Percentiles rank a stretch among this genome's conserved stretches.
These are phyloP conservation scores for Leptopilina clavipes DNA, from an alignment of 1,140 invertebrate genomes.

Conservation along the genomic window DNA sequence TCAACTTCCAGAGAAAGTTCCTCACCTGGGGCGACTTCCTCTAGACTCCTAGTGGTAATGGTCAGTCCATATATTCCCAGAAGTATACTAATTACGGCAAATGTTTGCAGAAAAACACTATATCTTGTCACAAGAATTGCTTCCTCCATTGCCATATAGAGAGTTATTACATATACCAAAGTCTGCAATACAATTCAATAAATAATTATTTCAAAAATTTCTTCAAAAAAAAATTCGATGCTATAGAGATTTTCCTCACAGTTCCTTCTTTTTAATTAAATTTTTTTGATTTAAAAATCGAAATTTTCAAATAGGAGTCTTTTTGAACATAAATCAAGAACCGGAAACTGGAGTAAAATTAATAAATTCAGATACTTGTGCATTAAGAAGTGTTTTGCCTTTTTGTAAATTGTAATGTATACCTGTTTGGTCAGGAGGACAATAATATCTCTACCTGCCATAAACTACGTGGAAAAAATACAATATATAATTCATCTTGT, in stretches of 20 bases:
- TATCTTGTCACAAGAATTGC: constrained; percentile 60
- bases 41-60: constrained; percentile 64
- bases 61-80: constrained; percentile 68
- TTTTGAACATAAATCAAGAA: background rate
- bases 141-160: constrained; percentile 66
- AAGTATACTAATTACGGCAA: constrained; percentile 67
- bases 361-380: background rate
- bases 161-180: constrained; percentile 61
- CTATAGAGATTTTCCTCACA: too few relatives aligned
- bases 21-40: constrained; percentile 67
- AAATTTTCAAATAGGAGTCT: background rate
- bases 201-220: background rate
- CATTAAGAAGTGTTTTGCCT: background rate
- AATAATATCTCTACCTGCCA: constrained; percentile 1
- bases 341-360: background rate
- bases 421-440: constrained; percentile 30
- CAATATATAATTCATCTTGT: constrained; percentile 3
- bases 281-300: too few relatives aligned
- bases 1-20: constrained; percentile 45
- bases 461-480: background rate
- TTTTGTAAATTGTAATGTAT: background rate
- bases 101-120: constrained; percentile 64
- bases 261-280: too few relatives aligned
- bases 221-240: too few relatives aligned
- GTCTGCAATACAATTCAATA: constrained; percentile 56